These are phyloP conservation scores for Microchirus variegatus DNA, from an alignment of 2,797 vertebrate genomes.

Conservation along the genomic window DNA sequence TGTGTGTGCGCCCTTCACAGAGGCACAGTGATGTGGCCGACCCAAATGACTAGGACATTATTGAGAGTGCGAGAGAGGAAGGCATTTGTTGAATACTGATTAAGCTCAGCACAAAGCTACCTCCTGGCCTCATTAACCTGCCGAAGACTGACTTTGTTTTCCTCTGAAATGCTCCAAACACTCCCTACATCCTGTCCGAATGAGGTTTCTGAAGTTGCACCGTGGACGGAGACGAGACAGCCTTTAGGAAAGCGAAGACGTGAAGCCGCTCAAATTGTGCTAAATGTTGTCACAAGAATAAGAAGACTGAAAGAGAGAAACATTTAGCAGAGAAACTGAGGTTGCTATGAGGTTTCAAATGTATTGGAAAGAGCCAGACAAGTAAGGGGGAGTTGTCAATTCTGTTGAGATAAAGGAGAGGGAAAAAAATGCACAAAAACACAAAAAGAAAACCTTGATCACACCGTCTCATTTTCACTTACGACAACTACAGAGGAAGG, in stretches of 20 bases:
- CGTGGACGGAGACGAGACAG: too few species aligned
- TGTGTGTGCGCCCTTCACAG: slow-evolving; percentile 48
- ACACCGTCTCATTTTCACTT: slow-evolving; percentile 26
- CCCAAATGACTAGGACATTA: slow-evolving; percentile 76
- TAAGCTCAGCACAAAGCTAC: slow-evolving; percentile 65
- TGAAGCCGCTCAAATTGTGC: too few species aligned
- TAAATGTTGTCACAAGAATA: slow-evolving; percentile 12
- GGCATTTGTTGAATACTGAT: slow-evolving; percentile 70
- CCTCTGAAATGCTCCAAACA: slow-evolving; percentile 41
- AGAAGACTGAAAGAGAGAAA: slow-evolving; percentile 1
- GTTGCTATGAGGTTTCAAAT: slow-evolving; percentile 14
- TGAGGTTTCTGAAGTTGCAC: too few species aligned
- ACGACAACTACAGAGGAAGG: slow-evolving; percentile 34
- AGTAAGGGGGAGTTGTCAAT: slow-evolving; percentile 22
- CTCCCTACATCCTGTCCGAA: slow-evolving; percentile 32
- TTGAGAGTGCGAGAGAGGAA: slow-evolving; percentile 47
- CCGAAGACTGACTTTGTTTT: slow-evolving; percentile 65
- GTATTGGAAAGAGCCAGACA: slow-evolving; percentile 37
- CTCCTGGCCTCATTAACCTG: slow-evolving; percentile 82
- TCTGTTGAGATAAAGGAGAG: slow-evolving; percentile 31
- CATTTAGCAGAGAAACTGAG: slow-evolving; percentile 11
- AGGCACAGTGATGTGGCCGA: slow-evolving; percentile 58
- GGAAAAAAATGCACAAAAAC: slow-evolving; percentile 10
- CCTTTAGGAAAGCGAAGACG: too few species aligned
- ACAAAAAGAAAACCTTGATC: slow-evolving; percentile 31